Evolutionary conservation across 2,113 vertebrate species (phyloP).

Genomic region (Corvus hawaiiensis): DNA sequence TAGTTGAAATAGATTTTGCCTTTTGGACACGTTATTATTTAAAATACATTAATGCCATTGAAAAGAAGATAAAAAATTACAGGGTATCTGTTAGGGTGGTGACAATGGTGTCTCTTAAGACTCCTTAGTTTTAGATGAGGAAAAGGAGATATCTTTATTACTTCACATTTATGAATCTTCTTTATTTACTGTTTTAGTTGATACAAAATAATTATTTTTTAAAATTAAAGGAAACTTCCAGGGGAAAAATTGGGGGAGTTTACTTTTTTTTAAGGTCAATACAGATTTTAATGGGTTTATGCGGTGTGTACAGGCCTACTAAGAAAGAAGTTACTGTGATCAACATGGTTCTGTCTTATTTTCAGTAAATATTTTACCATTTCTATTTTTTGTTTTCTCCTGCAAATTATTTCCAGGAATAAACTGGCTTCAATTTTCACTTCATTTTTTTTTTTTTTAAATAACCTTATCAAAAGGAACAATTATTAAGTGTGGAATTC

Average conservation of each 20-base stretch:
- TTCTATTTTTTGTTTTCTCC: neutral
- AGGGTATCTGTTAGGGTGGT: neutral
- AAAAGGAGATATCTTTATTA: neutral
- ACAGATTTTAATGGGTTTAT: neutral
- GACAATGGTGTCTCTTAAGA: neutral
- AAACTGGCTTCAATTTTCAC: neutral
- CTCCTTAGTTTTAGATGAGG: neutral
- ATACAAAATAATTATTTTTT: neutral
- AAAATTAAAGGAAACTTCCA: neutral
- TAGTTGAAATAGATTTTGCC: neutral
- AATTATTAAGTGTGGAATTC: neutral
- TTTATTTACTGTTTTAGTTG: neutral
- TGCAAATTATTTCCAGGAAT: neutral
- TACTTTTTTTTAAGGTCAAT: neutral
- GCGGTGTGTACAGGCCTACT: slow-evolving; percentile 10
- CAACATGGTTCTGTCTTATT: slow-evolving; percentile 10
- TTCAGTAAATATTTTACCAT: slow-evolving; percentile 10
- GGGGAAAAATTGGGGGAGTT: neutral
- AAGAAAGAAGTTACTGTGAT: slow-evolving; percentile 39
- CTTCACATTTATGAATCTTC: neutral
- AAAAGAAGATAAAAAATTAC: neutral
- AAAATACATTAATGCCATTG: neutral
- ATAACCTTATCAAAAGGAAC: slow-evolving; percentile 11
- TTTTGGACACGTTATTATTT: neutral
- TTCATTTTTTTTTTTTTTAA: neutral